Conservation (phyloP, 2,797 vertebrate genomes). For the Peromyscus melanophrys region DNA sequence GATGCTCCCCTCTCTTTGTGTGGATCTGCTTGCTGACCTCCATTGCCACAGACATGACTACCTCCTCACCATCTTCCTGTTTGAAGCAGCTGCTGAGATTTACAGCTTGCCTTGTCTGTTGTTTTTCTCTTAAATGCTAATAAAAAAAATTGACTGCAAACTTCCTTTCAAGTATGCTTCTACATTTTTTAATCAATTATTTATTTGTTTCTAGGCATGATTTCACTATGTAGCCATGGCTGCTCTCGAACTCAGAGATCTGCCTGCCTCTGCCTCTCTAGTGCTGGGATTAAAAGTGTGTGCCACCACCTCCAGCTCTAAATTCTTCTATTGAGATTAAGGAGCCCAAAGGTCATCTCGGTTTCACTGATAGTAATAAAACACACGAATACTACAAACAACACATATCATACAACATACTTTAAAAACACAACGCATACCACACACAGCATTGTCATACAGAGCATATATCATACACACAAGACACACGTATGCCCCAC, state of each 20-base stretch:
- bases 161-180: neutral
- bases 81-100: neutral
- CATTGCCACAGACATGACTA: neutral
- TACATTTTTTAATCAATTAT: neutral
- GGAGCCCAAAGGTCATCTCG: neutral
- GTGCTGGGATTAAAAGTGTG: neutral
- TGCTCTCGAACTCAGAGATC: neutral
- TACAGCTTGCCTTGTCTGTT: neutral
- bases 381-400: neutral
- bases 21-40: too few species aligned
- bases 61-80: neutral
- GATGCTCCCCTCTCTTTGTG: neutral
- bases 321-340: neutral
- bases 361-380: neutral
- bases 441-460: neutral
- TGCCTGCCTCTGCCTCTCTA: neutral
- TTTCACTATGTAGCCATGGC: neutral
- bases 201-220: neutral
- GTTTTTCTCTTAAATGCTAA: neutral
- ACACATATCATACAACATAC: neutral
- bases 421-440: neutral
- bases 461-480: neutral
- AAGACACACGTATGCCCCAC: neutral
- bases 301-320: neutral
- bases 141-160: neutral